phyloP scores from a whole-genome alignment of 2,113 vertebrate species.

The Hippocampus mohnikei region DNA sequence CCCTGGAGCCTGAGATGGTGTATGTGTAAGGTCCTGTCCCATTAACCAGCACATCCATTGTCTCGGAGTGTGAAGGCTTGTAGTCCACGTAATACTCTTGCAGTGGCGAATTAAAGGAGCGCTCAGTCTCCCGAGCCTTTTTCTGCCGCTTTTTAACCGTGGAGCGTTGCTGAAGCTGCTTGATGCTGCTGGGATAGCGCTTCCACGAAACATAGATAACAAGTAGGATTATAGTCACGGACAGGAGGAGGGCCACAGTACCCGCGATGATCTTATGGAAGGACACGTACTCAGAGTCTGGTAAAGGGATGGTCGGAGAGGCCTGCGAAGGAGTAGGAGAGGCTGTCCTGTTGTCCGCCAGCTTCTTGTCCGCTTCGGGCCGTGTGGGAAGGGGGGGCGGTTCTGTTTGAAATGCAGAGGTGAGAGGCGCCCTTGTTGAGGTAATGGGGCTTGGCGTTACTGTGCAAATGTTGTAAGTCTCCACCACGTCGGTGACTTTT shows the following conservation, averaged over 20 bases:
- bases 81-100: slow-evolving; percentile 99
- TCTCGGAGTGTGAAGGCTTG: slow-evolving; percentile 97
- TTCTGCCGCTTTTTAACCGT: slow-evolving; percentile 88
- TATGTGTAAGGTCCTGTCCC: slow-evolving; percentile 97
- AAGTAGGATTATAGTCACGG: slow-evolving; percentile 92
- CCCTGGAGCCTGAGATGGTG: slow-evolving; percentile 98
- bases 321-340: slow-evolving; percentile 71
- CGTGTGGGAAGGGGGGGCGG: slow-evolving; percentile 76
- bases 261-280: slow-evolving; percentile 97
- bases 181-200: slow-evolving; percentile 93
- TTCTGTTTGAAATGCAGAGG: slow-evolving; percentile 72
- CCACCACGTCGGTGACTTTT: slow-evolving; percentile 90
- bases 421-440: slow-evolving; percentile 72
- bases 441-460: slow-evolving; percentile 75
- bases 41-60: slow-evolving; percentile 97
- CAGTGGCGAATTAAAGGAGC: slow-evolving; percentile 90
- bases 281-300: slow-evolving; percentile 89
- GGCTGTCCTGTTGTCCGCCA: slow-evolving; percentile 45
- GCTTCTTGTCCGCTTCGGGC: slow-evolving; percentile 70
- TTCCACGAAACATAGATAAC: slow-evolving; percentile 98
- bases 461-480: slow-evolving; percentile 85
- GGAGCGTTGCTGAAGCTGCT: slow-evolving; percentile 90
- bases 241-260: slow-evolving; percentile 90
- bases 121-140: slow-evolving; percentile 86
- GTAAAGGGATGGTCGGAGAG: slow-evolving; percentile 75